phyloP scores from a whole-genome alignment of 1,140 invertebrate genomes.

The Dreissena rostriformis region DNA sequence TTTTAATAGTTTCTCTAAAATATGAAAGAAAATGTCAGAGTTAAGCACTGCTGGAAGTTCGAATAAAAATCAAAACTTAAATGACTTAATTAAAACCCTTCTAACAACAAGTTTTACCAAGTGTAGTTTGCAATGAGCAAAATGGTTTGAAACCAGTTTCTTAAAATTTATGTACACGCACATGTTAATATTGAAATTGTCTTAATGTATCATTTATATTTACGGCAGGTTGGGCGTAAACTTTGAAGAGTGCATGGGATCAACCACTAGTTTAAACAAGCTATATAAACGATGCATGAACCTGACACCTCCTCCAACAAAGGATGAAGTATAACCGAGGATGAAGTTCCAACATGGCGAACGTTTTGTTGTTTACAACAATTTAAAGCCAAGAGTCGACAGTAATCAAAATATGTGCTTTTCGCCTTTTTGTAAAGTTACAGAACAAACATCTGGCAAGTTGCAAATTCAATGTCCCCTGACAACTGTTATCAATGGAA shows the following conservation, averaged over 20 bases:
- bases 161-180: too few relatives aligned
- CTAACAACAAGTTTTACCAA: too few relatives aligned
- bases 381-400: not conserved
- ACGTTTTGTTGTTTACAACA: constrained; percentile 3
- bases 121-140: too few relatives aligned
- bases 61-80: too few relatives aligned
- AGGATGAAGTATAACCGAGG: constrained; percentile 7
- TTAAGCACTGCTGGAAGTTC: too few relatives aligned
- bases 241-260: constrained; percentile 4
- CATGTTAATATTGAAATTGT: too few relatives aligned
- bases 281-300: not conserved
- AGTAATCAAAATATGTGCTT: not conserved
- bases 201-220: too few relatives aligned
- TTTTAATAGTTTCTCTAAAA: too few relatives aligned
- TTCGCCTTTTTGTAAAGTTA: constrained; percentile 11
- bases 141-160: too few relatives aligned
- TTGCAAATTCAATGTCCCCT: constrained; percentile 15
- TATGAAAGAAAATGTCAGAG: too few relatives aligned
- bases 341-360: not conserved
- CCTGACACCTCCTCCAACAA: not conserved
- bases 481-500: not conserved
- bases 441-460: not conserved
- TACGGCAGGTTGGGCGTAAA: not conserved
- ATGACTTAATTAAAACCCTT: too few relatives aligned
- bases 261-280: constrained; percentile 8